Percentiles rank a stretch among this genome's conserved stretches.
Evolutionary conservation across 2,888 invertebrate species (phyloP).

Genomic region (Dusona sp.): DNA sequence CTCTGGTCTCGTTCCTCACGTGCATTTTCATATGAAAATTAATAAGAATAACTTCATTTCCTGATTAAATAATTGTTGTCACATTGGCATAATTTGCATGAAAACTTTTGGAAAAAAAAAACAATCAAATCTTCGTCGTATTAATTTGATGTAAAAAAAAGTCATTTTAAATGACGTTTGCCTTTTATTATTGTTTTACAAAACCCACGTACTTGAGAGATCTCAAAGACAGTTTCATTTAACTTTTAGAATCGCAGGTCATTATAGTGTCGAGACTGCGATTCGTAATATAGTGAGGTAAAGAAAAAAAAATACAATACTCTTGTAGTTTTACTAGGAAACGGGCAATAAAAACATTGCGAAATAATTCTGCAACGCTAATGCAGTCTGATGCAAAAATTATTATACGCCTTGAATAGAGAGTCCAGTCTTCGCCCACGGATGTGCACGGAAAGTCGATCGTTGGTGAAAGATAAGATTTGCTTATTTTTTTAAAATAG

Average conservation of each 20-base stretch:
- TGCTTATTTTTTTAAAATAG: conserved; percentile 24
- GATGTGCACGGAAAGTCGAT: conserved; percentile 43
- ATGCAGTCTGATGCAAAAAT: conserved; percentile 36
- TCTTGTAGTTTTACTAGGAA: conserved; percentile 14
- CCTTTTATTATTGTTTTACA: background rate
- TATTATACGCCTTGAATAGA: conserved; percentile 34
- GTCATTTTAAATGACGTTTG: background rate
- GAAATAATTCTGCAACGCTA: conserved; percentile 42
- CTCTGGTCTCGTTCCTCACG: background rate
- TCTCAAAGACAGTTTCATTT: background rate
- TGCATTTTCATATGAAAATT: background rate
- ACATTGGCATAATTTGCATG: background rate
- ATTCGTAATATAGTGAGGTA: background rate
- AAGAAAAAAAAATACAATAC: conserved; percentile 9
- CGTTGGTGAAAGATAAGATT: conserved; percentile 41
- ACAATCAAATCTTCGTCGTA: background rate
- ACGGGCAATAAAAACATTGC: conserved; percentile 34
- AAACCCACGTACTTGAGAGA: background rate
- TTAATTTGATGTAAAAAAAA: background rate
- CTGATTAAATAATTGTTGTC: background rate
- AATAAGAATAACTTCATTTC: background rate
- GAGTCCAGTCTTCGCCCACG: conserved; percentile 33
- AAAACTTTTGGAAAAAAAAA: too few relatives aligned
- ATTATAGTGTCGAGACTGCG: conserved; percentile 9
- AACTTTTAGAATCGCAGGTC: conserved; percentile 14